These are phyloP conservation scores for Lasioglossum marginatum DNA, from an alignment of 2,888 invertebrate genomes.

Conservation along the genomic window DNA sequence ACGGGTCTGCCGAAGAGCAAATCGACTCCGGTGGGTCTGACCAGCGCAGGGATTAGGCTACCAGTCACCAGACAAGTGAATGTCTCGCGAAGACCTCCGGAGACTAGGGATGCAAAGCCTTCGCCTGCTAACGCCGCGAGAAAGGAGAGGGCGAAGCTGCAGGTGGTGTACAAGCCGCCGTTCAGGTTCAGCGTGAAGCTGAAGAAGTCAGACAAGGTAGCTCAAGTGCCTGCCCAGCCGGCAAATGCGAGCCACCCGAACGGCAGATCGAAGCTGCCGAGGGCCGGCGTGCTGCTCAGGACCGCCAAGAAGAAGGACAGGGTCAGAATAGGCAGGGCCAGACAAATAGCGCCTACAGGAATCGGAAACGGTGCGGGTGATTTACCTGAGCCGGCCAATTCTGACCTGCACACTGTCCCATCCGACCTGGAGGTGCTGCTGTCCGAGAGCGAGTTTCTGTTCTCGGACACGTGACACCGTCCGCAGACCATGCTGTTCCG, in stretches of 20 bases:
- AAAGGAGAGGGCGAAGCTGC: conserved; percentile 87
- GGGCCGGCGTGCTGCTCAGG: conserved; percentile 85
- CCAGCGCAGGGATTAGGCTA: conserved; percentile 43
- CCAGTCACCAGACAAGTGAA: conserved; percentile 48
- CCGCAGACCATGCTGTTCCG: background rate
- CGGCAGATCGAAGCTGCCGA: conserved; percentile 71
- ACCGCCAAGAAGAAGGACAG: conserved; percentile 79
- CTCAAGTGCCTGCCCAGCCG: conserved; percentile 83
- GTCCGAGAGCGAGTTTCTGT: conserved; percentile 87
- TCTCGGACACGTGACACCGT: conserved; percentile 85
- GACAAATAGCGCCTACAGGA: conserved; percentile 76
- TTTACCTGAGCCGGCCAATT: conserved; percentile 84
- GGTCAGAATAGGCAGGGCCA: conserved; percentile 77
- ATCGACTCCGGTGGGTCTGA: conserved; percentile 92
- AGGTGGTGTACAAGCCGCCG: conserved; percentile 95
- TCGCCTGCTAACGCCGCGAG: conserved; percentile 51
- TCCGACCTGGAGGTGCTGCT: conserved; percentile 87
- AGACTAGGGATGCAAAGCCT: conserved; percentile 46
- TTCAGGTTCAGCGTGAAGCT: conserved; percentile 94
- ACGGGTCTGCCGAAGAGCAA: conserved; percentile 91
- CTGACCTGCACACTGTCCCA: conserved; percentile 87
- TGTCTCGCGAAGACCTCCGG: conserved; percentile 46
- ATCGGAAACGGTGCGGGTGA: conserved; percentile 67
- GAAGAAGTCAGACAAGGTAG: conserved; percentile 89
- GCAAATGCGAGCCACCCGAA: conserved; percentile 57